Evolutionary conservation across 92 coral and sea anemone species (phyloP), one percentile per base, ranked within the genome.

Genomic region (Metridium senile): DNA sequence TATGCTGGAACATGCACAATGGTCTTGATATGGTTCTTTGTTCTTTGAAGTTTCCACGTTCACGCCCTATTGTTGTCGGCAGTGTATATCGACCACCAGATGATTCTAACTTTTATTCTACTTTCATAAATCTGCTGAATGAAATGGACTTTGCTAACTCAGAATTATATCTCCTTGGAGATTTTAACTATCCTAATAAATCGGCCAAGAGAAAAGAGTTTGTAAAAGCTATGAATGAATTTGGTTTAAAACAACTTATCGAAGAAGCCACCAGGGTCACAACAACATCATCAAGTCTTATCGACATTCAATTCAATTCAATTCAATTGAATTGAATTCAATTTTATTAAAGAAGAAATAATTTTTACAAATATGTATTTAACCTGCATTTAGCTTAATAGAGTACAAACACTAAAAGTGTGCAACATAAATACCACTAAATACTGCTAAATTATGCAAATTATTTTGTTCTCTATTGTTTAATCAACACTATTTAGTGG

Each of bases 51-150:
- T 58, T 77, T 18, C 74, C 51, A 52, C 56, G 39, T 27, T 77
- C 82, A 19, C 74, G 46, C 1, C 66, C 74, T 0, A 23, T 77
- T 29, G 19, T 77, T 2, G 65, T 77, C 54, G 82, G 74, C 8
- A 62, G 62, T 26, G 16, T 77, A 26, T 77, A 77, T 51, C 73
- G 82, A 28, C 74, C 82, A 21, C 82, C 74, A 6, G 2, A 66
- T 26, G 1, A 63, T 6, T 2, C 20, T 2, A 33, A 62, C 39
- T 75, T 75, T 58, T 75, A 62, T 26, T 9, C 27, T 25, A 66
- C 6, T 9, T 66, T 66, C 25, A 62, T 35, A 7, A 65, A 66
- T 66, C 19, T n/a, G 9, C 52, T 65, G 32, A 39, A 66, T 65
- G 47, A 65, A 9, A 26, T 77, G 9, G 66, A 65, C 17, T 52